Conservation (phyloP, 2,797 vertebrate genomes). For the Sternarchorhynchus goeldii region DNA sequence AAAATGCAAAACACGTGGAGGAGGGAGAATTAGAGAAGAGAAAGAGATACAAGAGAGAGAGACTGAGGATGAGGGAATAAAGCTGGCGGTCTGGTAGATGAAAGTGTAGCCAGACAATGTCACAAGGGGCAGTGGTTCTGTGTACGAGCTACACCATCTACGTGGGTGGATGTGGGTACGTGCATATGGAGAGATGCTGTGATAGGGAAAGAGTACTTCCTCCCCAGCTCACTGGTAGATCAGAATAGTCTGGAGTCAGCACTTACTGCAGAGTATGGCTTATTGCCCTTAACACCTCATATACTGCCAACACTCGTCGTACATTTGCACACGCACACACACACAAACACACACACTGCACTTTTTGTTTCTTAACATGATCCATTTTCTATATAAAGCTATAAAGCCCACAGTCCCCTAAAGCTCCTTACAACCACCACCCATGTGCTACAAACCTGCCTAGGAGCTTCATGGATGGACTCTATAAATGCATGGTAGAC, state of each 20-base stretch:
- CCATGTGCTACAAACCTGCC: no score
- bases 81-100: conserved; percentile 22
- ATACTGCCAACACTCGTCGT: conserved; percentile 21
- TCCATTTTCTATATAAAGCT: no score
- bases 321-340: conserved; percentile 1
- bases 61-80: not conserved
- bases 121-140: conserved; percentile 10
- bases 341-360: conserved; percentile 7
- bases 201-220: not conserved
- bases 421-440: no score
- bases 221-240: not conserved
- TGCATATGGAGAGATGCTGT: not conserved
- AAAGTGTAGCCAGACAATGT: conserved; percentile 10
- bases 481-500: no score
- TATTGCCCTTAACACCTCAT: conserved; percentile 17
- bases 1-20: not conserved
- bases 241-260: conserved; percentile 32
- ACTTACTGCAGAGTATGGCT: conserved; percentile 27
- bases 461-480: no score
- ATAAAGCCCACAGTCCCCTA: no score
- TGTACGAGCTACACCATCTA: not conserved
- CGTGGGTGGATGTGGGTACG: conserved; percentile 17
- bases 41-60: not conserved
- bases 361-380: not conserved
- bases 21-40: not conserved